Base-by-base conservation (phyloP, 37 sponge, comb jelly and placozoan genomes). In the Tethya wilhelma region DNA sequence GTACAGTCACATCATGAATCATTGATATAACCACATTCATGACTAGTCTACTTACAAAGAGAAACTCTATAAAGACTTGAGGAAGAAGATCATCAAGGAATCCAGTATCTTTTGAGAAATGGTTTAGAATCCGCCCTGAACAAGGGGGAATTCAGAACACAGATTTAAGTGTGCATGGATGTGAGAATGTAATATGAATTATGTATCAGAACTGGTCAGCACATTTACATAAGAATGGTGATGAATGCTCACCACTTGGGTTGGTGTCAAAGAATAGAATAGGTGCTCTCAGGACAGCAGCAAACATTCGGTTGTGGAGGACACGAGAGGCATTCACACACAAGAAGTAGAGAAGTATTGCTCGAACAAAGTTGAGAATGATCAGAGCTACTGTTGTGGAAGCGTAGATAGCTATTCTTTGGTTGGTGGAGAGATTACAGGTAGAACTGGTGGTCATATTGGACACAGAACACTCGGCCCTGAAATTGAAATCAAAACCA, bases 231-330 rank as follows among this genome's bases (percentile, higher is more conserved):
- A n/a, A n/a, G n/a, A n/a, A n/a, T n/a, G n/a, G n/a, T n/a, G n/a
- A n/a, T n/a, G n/a, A n/a, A n/a, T n/a, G 23, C 82, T 56, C 57
- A 91, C 92, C 93, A 38, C 69, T 67, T 43, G 93, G 93, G 55
- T 85, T 93, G 32, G 71, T 89, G 71, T 93, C 90, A 74, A 93
- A 93, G 79, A 93, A 93, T 23, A 69, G 60, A 8, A 93, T 45
- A 20, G 80, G 86, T 31, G 83, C 73, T 72, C 73, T 73, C 2
- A 93, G 73, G 20, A 93, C 60, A 37, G 90, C 34, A 2, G 40
- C 36, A 37, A 93, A 81, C 78, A 80, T 85, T 1, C 37, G 44
- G 55, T 80, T 85, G 67, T 93, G 93, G 32, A 93, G 79, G 1
- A 59, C 42, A 6, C 58, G 56, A 0, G 93, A 69, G 37, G 93